Evolutionary conservation across 2,888 invertebrate genomes (phyloP).

Genomic region (Byasa hedistus): DNA sequence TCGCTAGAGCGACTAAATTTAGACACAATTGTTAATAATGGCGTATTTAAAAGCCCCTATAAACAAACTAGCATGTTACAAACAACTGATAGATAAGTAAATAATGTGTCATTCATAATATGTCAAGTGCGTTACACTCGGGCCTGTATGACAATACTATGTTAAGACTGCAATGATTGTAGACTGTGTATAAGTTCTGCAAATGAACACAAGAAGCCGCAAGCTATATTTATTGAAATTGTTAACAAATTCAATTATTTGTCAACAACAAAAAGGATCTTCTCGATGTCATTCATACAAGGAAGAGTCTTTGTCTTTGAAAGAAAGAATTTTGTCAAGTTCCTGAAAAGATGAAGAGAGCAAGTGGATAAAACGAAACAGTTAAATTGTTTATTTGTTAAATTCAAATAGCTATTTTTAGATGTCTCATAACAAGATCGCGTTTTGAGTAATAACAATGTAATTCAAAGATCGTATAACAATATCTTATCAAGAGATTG

Average conservation of each 20-base stretch:
- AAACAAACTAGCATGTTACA: constrained; percentile 17
- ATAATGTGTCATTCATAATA: constrained; percentile 24
- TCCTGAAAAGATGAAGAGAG: no score
- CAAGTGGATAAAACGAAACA: no score
- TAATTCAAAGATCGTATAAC: not conserved
- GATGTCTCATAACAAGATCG: not conserved
- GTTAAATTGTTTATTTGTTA: no score
- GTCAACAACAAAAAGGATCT: not conserved
- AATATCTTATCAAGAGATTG: not conserved
- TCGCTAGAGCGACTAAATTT: no score
- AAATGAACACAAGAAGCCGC: constrained; percentile 1
- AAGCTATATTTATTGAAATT: not conserved
- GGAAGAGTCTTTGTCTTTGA: no score
- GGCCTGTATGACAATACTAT: constrained; percentile 7
- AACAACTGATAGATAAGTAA: constrained; percentile 17
- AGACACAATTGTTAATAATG: not conserved
- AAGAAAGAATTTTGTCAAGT: no score
- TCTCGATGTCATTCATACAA: not conserved
- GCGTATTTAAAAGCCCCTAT: constrained; percentile 3
- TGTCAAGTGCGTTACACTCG: constrained; percentile 23
- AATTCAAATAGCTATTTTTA: not conserved
- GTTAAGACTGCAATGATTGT: constrained; percentile 11
- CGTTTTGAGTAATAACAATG: not conserved
- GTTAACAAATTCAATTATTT: not conserved
- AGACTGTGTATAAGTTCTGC: not conserved